phyloP scores from a whole-genome alignment of 1,140 invertebrate species.

The Pseudobourletiella spinata region DNA sequence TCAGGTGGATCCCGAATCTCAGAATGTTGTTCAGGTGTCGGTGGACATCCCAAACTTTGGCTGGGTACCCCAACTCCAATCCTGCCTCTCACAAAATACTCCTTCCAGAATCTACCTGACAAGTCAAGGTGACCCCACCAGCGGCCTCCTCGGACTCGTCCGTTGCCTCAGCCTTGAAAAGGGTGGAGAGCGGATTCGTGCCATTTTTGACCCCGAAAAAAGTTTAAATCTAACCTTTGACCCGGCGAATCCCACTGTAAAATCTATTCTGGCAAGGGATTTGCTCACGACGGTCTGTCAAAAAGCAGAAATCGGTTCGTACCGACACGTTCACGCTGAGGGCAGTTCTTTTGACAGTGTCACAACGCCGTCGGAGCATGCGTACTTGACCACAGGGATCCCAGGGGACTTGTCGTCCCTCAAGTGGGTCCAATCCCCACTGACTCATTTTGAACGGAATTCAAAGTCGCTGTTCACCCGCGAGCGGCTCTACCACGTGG shows the following conservation, averaged over 20 bases:
- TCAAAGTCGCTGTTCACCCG: not conserved
- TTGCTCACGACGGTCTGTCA: conserved; percentile 13
- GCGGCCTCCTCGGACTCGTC: conserved; percentile 73
- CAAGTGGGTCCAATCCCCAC: conserved; percentile 78
- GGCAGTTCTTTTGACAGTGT: too few species aligned
- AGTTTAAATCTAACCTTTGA: not conserved
- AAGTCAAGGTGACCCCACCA: conserved; percentile 52
- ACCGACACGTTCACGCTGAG: conserved; percentile 20
- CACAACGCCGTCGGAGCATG: conserved; percentile 48
- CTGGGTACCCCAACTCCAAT: conserved; percentile 75
- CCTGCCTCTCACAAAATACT: conserved; percentile 23
- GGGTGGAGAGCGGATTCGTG: conserved; percentile 54
- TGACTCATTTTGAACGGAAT: conserved; percentile 26
- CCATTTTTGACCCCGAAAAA: not conserved
- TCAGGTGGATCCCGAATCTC: too few species aligned
- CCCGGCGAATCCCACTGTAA: not conserved
- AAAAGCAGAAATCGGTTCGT: conserved; percentile 4
- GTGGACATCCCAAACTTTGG: conserved; percentile 49
- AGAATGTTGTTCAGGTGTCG: too few species aligned
- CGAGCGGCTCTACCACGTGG: conserved; percentile 40
- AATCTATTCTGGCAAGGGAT: not conserved
- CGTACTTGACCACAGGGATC: conserved; percentile 82
- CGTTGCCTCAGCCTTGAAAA: conserved; percentile 77
- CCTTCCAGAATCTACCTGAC: conserved; percentile 40
- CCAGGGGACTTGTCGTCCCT: conserved; percentile 86